These are phyloP conservation scores for Crioceris asparagi DNA, from an alignment of 2,888 invertebrate species.

Conservation along the genomic window DNA sequence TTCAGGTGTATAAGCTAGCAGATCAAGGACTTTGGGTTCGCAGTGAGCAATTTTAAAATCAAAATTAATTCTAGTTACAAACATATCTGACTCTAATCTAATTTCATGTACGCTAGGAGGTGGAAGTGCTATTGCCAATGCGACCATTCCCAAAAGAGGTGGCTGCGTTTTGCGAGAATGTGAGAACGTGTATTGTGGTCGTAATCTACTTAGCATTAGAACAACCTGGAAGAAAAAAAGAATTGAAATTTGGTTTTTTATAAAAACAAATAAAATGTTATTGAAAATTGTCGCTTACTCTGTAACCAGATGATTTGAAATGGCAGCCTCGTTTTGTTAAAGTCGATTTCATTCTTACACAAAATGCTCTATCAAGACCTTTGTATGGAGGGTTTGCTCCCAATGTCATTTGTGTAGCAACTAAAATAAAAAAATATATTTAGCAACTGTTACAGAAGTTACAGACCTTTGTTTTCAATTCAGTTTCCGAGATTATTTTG, in stretches of 20 bases:
- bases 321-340: conserved; percentile 94
- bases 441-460: too few species aligned
- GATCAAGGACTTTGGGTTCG: conserved; percentile 90
- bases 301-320: conserved; percentile 90
- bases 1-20: conserved; percentile 87
- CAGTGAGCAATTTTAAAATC: conserved; percentile 96
- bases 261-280: too few species aligned
- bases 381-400: conserved; percentile 55
- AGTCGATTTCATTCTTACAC: conserved; percentile 95
- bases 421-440: conserved; percentile 50
- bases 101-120: conserved; percentile 97
- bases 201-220: conserved; percentile 77
- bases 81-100: conserved; percentile 89
- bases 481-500: too few species aligned
- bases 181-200: conserved; percentile 88
- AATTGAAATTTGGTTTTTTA: neutral
- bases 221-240: conserved; percentile 62
- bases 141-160: conserved; percentile 86
- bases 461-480: too few species aligned
- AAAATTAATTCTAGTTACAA: conserved; percentile 90
- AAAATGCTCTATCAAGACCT: conserved; percentile 86
- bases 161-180: conserved; percentile 81
- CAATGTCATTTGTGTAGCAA: conserved; percentile 74
- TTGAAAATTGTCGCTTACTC: too few species aligned
- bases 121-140: conserved; percentile 88